Conservation (phyloP, 2,113 vertebrate species). For the Periophthalmodon schlosseri region DNA sequence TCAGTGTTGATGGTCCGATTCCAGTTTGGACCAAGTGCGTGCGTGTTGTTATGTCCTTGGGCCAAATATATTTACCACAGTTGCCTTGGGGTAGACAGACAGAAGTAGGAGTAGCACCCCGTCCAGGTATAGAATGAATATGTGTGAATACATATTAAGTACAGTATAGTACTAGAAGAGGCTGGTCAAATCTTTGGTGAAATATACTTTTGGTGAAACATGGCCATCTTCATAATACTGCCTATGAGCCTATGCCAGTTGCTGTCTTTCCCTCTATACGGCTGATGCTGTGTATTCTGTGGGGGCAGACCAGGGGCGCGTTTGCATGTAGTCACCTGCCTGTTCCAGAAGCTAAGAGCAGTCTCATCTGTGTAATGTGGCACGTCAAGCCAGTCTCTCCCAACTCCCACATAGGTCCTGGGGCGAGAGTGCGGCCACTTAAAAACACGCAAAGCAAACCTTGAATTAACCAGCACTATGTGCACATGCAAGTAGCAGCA, state of each 20-base stretch:
- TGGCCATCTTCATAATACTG: neutral
- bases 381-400: conserved; percentile 52
- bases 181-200: neutral
- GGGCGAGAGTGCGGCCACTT: conserved; percentile 62
- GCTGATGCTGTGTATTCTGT: conserved; percentile 14
- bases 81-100: too few relatives aligned
- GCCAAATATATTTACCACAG: neutral
- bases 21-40: neutral
- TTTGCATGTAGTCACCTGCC: conserved; percentile 67
- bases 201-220: neutral
- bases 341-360: conserved; percentile 35
- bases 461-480: conserved; percentile 46
- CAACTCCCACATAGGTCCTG: conserved; percentile 59
- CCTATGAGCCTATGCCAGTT: too few relatives aligned
- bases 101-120: too few relatives aligned
- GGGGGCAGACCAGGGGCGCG: conserved; percentile 9
- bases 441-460: conserved; percentile 54
- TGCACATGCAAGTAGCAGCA: conserved; percentile 54
- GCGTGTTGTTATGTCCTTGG: neutral
- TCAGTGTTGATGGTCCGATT: neutral
- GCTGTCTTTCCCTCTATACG: neutral
- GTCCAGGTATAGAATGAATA: too few relatives aligned
- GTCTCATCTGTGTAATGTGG: conserved; percentile 40
- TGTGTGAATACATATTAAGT: too few relatives aligned
- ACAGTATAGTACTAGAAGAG: neutral